Conservation (phyloP, 2,797 vertebrate genomes). For the Rhinatrema bivittatum region DNA sequence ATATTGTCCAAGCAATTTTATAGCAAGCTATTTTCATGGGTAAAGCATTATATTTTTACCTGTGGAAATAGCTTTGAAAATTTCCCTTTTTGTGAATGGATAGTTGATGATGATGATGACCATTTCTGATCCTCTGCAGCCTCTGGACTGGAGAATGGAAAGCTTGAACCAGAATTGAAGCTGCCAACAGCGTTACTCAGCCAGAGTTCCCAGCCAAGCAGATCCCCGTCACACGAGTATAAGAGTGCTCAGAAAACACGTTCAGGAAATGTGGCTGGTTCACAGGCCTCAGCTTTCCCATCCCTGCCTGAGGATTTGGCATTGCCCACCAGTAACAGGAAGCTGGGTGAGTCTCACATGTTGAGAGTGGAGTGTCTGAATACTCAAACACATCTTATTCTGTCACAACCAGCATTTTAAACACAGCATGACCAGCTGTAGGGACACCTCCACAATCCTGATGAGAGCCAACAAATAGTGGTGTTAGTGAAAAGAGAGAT, state of each 20-base stretch:
- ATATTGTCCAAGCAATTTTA: too few species aligned
- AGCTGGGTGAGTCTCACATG: slow-evolving; percentile 36
- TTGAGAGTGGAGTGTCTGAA: background rate
- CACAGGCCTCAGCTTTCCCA: slow-evolving; percentile 21
- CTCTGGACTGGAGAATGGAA: slow-evolving; percentile 39
- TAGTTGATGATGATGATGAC: too few species aligned
- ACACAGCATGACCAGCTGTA: too few species aligned
- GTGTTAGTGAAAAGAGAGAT: too few species aligned
- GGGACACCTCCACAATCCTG: too few species aligned
- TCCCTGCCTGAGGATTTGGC: slow-evolving; percentile 26
- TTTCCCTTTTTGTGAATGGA: too few species aligned
- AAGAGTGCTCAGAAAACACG: slow-evolving; percentile 36
- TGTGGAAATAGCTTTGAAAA: too few species aligned
- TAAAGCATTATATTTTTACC: too few species aligned
- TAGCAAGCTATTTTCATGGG: too few species aligned
- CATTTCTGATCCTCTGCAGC: slow-evolving; percentile 35
- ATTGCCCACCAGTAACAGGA: slow-evolving; percentile 43
- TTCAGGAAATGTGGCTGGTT: slow-evolving; percentile 19
- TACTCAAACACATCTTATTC: background rate
- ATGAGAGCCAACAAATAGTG: too few species aligned
- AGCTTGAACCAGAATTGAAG: slow-evolving; percentile 40
- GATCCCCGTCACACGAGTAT: slow-evolving; percentile 19
- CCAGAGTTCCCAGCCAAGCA: slow-evolving; percentile 33
- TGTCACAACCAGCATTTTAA: too few species aligned
- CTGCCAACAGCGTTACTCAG: slow-evolving; percentile 27